Evolutionary conservation across 2,888 invertebrate genomes (phyloP).

Genomic region (Priocnemis perturbator): DNA sequence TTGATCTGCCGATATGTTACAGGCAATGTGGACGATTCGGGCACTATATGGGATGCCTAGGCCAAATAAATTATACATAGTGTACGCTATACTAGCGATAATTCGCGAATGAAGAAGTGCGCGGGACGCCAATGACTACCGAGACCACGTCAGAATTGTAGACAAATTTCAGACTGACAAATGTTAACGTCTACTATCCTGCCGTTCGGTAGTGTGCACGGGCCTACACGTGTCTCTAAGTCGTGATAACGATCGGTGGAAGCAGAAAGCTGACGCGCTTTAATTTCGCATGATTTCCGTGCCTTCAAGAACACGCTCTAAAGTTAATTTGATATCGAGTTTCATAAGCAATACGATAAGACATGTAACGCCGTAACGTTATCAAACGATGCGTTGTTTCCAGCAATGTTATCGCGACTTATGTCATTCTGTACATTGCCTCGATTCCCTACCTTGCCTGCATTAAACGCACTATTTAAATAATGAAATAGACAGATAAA

Average conservation of each 20-base stretch:
- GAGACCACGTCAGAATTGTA: conserved; percentile 25
- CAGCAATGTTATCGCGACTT: conserved; percentile 42
- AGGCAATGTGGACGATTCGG: conserved; percentile 60
- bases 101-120: conserved; percentile 28
- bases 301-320: conserved; percentile 10
- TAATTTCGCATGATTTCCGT: conserved; percentile 1
- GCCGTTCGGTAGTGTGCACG: conserved; percentile 16
- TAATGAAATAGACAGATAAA: conserved; percentile 34
- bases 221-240: conserved; percentile 23
- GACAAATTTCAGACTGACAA: conserved; percentile 26
- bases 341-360: too few species aligned
- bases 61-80: conserved; percentile 35
- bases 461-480: conserved; percentile 61
- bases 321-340: conserved; percentile 3
- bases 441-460: conserved; percentile 65
- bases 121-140: conserved; percentile 33
- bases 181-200: conserved; percentile 22
- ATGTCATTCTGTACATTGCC: conserved; percentile 61
- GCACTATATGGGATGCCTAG: conserved; percentile 53
- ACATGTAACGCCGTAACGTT: background rate
- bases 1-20: conserved; percentile 46
- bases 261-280: conserved; percentile 28
- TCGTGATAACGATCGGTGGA: conserved; percentile 39
- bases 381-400: conserved; percentile 40
- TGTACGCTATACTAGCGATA: conserved; percentile 46